phyloP scores from a whole-genome alignment of 2,888 invertebrate genomes.

The Luffia ferchaultella region DNA sequence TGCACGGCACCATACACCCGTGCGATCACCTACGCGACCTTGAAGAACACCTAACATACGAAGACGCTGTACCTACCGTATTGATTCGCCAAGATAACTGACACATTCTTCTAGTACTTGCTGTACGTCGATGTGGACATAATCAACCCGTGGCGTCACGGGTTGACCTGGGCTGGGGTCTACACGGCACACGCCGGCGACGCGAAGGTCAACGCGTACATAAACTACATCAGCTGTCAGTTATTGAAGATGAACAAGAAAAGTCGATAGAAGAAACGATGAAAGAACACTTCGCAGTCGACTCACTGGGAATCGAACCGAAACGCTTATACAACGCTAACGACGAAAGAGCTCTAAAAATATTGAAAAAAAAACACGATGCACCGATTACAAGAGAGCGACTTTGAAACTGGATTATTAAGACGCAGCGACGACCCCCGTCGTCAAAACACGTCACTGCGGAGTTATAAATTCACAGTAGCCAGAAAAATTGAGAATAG shows the following conservation, averaged over 20 bases:
- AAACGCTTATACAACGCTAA: not conserved
- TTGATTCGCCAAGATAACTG: conserved; percentile 1
- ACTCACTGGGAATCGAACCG: not conserved
- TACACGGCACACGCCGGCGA: not conserved
- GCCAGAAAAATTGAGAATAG: too few species aligned
- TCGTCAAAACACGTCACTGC: not conserved
- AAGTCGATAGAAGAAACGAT: not conserved
- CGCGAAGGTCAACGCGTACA: not conserved
- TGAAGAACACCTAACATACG: not conserved
- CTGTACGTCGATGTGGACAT: not conserved
- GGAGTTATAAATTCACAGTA: too few species aligned
- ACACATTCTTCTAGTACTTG: not conserved
- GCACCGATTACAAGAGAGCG: not conserved
- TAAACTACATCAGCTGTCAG: not conserved
- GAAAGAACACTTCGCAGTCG: not conserved
- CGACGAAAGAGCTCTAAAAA: not conserved
- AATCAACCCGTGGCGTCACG: not conserved
- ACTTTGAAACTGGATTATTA: conserved; percentile 1
- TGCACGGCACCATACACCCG: not conserved
- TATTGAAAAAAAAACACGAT: not conserved
- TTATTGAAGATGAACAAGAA: not conserved
- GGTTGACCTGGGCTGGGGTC: not conserved
- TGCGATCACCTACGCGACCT: not conserved
- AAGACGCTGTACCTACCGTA: not conserved
- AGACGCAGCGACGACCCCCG: not conserved